Conservation (phyloP, 2,888 invertebrate genomes). For the Conomelus anceps region DNA sequence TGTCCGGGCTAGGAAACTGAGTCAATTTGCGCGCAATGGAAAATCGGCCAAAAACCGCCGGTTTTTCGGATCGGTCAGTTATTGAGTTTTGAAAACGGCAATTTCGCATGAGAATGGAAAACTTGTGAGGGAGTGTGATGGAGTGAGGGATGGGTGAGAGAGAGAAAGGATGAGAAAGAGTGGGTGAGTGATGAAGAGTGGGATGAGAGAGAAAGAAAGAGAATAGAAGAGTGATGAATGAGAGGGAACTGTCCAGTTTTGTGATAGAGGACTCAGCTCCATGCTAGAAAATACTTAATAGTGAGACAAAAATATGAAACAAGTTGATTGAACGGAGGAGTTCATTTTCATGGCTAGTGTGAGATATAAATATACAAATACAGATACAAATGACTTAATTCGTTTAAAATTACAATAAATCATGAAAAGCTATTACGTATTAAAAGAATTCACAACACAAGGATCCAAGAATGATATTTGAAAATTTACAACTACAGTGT, state of each 20-base stretch:
- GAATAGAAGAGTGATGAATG: background rate
- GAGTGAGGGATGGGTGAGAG: background rate
- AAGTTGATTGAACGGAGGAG: no score
- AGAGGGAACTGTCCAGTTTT: background rate
- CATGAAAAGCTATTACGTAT: no score
- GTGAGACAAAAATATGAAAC: background rate
- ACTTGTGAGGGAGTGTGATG: background rate
- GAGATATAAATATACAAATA: no score
- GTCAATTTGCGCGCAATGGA: background rate
- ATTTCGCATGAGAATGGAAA: conserved; percentile 5
- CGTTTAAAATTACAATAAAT: no score
- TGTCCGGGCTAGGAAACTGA: background rate
- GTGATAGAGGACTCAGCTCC: background rate
- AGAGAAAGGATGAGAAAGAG: background rate
- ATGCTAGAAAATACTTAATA: background rate
- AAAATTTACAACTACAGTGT: no score
- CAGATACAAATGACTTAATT: no score
- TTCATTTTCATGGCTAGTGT: no score
- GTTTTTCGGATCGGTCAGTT: background rate
- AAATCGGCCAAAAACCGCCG: conserved; percentile 11
- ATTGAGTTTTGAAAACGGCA: conserved; percentile 13
- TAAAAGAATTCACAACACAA: no score
- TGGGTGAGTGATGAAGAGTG: background rate
- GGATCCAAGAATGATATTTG: no score
- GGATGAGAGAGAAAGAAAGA: background rate